A percentile compares a stretch with the other conserved stretches of the same genome.
Conservation (phyloP, 2,888 invertebrate species). For the Macrosiphum euphorbiae region DNA sequence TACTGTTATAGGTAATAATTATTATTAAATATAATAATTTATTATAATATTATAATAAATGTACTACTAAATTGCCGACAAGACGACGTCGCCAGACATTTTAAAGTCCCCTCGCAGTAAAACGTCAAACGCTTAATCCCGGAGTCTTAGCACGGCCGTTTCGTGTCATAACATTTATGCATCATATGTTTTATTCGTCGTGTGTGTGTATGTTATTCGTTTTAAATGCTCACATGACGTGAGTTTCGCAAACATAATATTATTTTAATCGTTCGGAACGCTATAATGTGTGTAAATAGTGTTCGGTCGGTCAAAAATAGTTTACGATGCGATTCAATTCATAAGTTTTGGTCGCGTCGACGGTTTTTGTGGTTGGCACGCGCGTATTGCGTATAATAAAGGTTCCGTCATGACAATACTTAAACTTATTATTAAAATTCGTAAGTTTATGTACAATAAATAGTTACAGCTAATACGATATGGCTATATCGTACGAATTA, state of each 20-base stretch:
- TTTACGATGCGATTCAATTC: not conserved
- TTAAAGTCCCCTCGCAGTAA: not conserved
- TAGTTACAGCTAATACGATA: not conserved
- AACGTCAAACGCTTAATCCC: not conserved
- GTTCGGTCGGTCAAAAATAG: not conserved
- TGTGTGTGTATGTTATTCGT: not conserved
- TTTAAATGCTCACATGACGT: not conserved
- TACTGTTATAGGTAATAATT: not conserved
- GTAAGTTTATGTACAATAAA: not conserved
- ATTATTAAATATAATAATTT: not conserved
- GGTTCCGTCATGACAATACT: not conserved
- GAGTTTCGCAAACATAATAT: not conserved
- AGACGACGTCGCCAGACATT: not conserved
- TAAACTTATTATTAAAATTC: not conserved
- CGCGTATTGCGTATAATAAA: not conserved
- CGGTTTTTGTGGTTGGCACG: not conserved
- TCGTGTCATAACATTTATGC: constrained; percentile 13
- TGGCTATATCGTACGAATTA: not conserved
- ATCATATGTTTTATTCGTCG: not conserved
- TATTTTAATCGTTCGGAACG: not conserved
- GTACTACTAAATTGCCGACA: not conserved
- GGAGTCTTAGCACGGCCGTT: not conserved
- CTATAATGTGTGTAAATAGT: not conserved
- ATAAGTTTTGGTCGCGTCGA: not conserved
- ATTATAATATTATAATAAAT: not conserved